Percentiles rank a stretch among this genome's conserved stretches.
These are phyloP conservation scores for Ochotona princeps DNA, from an alignment of 2,113 vertebrate species.

Conservation along the genomic window DNA sequence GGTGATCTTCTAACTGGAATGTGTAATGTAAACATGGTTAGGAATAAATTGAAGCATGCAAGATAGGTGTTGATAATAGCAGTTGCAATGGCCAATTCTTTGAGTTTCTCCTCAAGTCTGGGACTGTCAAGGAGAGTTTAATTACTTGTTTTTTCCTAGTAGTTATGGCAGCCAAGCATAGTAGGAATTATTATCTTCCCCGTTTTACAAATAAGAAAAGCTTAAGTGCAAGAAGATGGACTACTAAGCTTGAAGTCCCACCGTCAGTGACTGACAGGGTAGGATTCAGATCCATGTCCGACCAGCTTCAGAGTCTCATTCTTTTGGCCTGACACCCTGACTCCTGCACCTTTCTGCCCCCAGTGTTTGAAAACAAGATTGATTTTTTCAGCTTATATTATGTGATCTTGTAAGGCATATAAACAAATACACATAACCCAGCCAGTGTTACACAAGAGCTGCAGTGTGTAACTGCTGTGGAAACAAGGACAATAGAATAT, in stretches of 20 bases:
- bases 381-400: neutral
- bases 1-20: slow-evolving; percentile 63
- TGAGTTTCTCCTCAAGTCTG: slow-evolving; percentile 9
- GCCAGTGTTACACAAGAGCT: neutral
- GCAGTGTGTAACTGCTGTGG: neutral
- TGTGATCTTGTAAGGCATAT: neutral
- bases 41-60: slow-evolving; percentile 27
- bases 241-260: neutral
- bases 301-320: neutral
- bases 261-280: neutral
- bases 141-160: neutral
- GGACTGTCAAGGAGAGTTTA: neutral
- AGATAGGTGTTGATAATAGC: neutral
- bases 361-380: slow-evolving; percentile 34
- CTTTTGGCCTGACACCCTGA: neutral
- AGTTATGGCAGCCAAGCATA: neutral
- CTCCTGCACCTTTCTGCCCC: neutral
- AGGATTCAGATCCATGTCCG: neutral
- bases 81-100: neutral
- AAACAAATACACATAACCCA: neutral
- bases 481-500: slow-evolving; percentile 7
- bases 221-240: neutral
- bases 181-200: neutral
- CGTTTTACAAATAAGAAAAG: slow-evolving; percentile 4
- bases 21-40: slow-evolving; percentile 46